Conservation (phyloP, 2,797 vertebrate species). For the Clarias pachynema region DNA sequence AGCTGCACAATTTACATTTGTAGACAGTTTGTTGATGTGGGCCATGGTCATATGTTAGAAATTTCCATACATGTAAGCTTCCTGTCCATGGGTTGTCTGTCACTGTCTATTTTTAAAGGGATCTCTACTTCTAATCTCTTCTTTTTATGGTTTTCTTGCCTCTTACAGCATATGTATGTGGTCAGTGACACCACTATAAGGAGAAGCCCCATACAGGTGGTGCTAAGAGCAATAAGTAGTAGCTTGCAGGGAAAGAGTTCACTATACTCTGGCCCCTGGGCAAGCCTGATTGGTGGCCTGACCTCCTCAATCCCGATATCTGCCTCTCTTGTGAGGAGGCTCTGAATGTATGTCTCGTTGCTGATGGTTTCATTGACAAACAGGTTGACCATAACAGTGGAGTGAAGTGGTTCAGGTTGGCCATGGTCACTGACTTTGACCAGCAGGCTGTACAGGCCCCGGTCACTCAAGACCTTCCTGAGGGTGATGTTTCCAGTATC, state of each 20-base stretch:
- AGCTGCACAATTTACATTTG: constrained; percentile 50
- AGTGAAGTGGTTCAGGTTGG: constrained; percentile 92
- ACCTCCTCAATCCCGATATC: constrained; percentile 91
- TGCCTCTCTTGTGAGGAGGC: constrained; percentile 85
- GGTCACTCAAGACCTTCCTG: constrained; percentile 87
- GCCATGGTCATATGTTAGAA: constrained; percentile 85
- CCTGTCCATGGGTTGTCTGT: constrained; percentile 80
- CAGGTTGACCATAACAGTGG: constrained; percentile 93
- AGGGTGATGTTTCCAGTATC: constrained; percentile 97
- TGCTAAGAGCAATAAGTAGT: constrained; percentile 84
- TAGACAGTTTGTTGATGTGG: constrained; percentile 46
- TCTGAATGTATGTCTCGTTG: constrained; percentile 96
- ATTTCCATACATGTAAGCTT: constrained; percentile 82
- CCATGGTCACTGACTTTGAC: constrained; percentile 97
- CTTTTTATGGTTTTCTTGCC: constrained; percentile 80
- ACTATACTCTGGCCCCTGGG: constrained; percentile 62
- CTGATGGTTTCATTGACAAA: constrained; percentile 98
- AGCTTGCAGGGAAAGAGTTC: constrained; percentile 84
- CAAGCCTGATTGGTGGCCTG: constrained; percentile 76
- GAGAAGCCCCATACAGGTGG: constrained; percentile 86
- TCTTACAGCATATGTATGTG: constrained; percentile 88
- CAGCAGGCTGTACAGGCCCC: constrained; percentile 91
- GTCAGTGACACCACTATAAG: constrained; percentile 84
- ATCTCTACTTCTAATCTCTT: constrained; percentile 86
- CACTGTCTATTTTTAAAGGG: constrained; percentile 88